Evolutionary conservation across 2,888 invertebrate genomes (phyloP).

Genomic region (Dendrolimus pini): DNA sequence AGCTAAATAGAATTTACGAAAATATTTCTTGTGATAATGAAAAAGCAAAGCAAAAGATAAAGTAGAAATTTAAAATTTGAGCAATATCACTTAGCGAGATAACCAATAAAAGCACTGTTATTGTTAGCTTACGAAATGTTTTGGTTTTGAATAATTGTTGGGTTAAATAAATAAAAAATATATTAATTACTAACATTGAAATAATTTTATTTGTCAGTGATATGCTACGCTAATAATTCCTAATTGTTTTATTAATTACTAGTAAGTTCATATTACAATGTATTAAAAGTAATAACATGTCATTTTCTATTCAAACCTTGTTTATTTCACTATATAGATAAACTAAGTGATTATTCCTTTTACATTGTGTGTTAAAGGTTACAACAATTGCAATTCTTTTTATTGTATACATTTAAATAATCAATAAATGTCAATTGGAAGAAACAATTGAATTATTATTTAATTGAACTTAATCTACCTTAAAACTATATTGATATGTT

Average conservation of each 20-base stretch:
- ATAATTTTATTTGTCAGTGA: neutral
- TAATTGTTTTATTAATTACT: neutral
- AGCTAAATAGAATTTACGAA: too few relatives aligned
- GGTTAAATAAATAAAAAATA: too few relatives aligned
- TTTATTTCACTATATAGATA: neutral
- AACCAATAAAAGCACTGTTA: too few relatives aligned
- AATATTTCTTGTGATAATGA: too few relatives aligned
- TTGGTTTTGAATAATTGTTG: too few relatives aligned
- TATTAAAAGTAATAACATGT: neutral
- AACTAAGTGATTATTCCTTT: neutral
- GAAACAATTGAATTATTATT: neutral
- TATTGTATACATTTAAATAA: neutral
- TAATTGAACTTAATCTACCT: neutral
- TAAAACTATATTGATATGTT: neutral
- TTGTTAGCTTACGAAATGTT: too few relatives aligned
- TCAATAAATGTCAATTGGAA: neutral
- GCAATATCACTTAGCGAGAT: too few relatives aligned
- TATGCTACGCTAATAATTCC: neutral
- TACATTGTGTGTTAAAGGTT: neutral
- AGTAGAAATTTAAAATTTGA: too few relatives aligned
- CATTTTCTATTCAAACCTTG: neutral
- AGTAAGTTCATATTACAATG: neutral
- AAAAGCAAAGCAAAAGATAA: too few relatives aligned
- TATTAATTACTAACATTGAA: too few relatives aligned
- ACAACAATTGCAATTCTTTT: neutral